Evolutionary conservation across 2,888 invertebrate genomes (phyloP), one percentile per base, ranked within the genome.

Genomic region (Caenorhabditis wallacei): DNA sequence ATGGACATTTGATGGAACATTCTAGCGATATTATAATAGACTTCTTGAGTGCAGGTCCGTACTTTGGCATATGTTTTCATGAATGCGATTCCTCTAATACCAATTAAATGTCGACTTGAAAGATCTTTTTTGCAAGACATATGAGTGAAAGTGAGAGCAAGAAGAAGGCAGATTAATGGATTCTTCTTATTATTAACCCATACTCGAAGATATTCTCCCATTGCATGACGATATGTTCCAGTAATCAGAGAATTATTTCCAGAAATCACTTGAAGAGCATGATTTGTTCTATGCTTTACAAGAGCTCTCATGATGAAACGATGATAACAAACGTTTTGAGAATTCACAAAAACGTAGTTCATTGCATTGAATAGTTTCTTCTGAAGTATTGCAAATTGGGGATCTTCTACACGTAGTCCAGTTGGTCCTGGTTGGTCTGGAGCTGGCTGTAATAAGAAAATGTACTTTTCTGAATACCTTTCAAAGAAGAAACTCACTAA

Each of bases 91-190:
- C 89, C 91, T 88, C 90, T 68, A 10, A 89, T 59, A 8, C 88
- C 85, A 8, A 91, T 82, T 82, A 91, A 85, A 72, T 91, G 91
- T 16, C 89, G 46, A 66, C 87, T 87, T 40, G 88, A 88, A 40
- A 91, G 86, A 72, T 91, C 91, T 81, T 90, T 91, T 68, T 91
- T 91, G 82, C 90, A 90, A 0, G 91, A 83, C 89, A 91, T 91
- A 75, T 91, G 91, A 5, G 86, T 88, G 74, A 91, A 91, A 0
- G 91, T 90, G 37, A 91, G 86, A 3, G 86, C 89, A 43, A 91
- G 86, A 24, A 91, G 83, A 16, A 91, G 80, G 66, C 88, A 89
- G 20, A 89, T 84, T 57, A 91, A 75, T n/a, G 90, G 90, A 57
- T 89, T 88, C 40, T 82, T 64, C 48, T 79, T 78, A 69, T 85